Evolutionary conservation across 2,888 invertebrate species (phyloP), one percentile per base, ranked within the genome.

Genomic region (Scaptomyza flava): DNA sequence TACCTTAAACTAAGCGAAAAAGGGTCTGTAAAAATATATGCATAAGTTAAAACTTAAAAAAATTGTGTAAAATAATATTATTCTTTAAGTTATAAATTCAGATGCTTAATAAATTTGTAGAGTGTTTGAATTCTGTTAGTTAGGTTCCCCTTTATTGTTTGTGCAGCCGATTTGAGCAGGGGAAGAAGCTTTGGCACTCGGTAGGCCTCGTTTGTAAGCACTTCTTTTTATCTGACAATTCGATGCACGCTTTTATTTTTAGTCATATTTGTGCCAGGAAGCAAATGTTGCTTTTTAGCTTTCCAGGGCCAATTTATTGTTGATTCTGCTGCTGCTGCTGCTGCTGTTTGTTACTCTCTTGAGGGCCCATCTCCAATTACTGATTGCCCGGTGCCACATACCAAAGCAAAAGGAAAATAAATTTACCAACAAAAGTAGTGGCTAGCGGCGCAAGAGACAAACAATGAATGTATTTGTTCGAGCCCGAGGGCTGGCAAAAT

Each of bases 281-380:
- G 74, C 51, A 51, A 51, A 14, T 70, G 23, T 6, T 38, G 45
- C 47, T 34, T 36, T 31, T 56, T 51, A 23, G 36, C 51, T 65
- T 53, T 9, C 51, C 54, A 65, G 72, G 47, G 46, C 67, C 74
- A 74, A 74, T 72, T 74, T 72, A 77, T 72, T 64, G 34, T 38
- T 59, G 17, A 50, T 59, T 45, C 52, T 41, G 30, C 36, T 41
- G 51, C 30, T 58, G 51, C 31, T 60, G 17, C 41, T 33, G 36
- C 42, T 33, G 41, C 38, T 58, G 52, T 23, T 47, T 36, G 6
- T 51, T 42, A 14, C 41, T 41, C 41, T 17, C 56, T 56, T 45
- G 58, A 63, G 57, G 79, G 77, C 81, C 58, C 86, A 83, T 81
- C 86, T 86, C 87, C 82, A 83, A 83, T 83, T 84, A 83, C 85